These are phyloP conservation scores for Leptinotarsa defecta DNA, from an alignment of 1,140 invertebrate species.

Conservation along the genomic window DNA sequence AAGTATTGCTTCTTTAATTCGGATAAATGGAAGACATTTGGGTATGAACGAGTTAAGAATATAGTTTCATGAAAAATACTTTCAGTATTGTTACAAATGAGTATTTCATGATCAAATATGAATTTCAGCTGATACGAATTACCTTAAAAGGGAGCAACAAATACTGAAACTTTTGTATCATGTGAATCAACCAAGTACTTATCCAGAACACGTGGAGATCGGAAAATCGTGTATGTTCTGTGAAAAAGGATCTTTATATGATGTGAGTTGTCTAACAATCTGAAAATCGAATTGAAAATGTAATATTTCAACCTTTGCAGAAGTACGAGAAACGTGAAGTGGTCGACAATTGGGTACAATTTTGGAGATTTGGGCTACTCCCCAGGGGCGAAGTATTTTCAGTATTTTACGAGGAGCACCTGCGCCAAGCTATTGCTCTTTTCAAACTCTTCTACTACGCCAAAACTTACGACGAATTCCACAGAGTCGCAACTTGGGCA, in stretches of 20 bases:
- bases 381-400: slow-evolving; percentile 67
- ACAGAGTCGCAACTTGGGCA: slow-evolving; percentile 67
- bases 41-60: too few relatives aligned
- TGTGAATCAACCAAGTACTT: slow-evolving; percentile 62
- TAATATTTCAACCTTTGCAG: slow-evolving; percentile 19
- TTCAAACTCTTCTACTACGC: slow-evolving; percentile 73
- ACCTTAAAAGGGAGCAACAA: slow-evolving; percentile 63
- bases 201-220: slow-evolving; percentile 58
- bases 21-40: too few relatives aligned
- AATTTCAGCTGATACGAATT: too few relatives aligned
- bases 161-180: slow-evolving; percentile 67
- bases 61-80: too few relatives aligned
- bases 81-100: too few relatives aligned
- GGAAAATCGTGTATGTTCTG: slow-evolving; percentile 52
- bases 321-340: slow-evolving; percentile 24
- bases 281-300: too few relatives aligned
- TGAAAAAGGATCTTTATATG: background rate
- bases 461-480: slow-evolving; percentile 65
- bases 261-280: background rate
- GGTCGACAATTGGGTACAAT: slow-evolving; percentile 64
- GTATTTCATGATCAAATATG: too few relatives aligned
- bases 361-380: slow-evolving; percentile 59
- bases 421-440: slow-evolving; percentile 65
- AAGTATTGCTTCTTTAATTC: too few relatives aligned
- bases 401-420: slow-evolving; percentile 63